These are phyloP conservation scores for Phyllotreta cruciferae DNA, from an alignment of 2,888 invertebrate genomes.

Conservation along the genomic window DNA sequence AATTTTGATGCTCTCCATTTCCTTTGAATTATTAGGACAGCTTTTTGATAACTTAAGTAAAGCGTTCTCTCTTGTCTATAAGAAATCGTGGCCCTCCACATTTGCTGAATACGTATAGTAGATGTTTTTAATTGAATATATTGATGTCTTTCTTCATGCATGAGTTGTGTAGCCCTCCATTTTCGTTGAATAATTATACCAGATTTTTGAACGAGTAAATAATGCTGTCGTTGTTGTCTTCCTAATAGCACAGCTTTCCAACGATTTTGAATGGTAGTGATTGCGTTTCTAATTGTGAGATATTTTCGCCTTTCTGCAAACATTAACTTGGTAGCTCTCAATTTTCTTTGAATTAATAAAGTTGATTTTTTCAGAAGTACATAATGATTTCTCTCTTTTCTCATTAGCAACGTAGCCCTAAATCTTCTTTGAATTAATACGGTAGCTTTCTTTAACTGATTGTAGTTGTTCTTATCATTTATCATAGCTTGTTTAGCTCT, in stretches of 20 bases:
- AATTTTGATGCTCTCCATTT: slow-evolving; percentile 50
- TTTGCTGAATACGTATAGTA: not conserved
- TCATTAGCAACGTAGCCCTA: slow-evolving; percentile 48
- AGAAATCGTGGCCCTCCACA: slow-evolving; percentile 28
- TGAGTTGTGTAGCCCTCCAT: slow-evolving; percentile 50
- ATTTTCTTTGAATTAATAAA: slow-evolving; percentile 30
- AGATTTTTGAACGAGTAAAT: slow-evolving; percentile 55
- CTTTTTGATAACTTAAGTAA: no score
- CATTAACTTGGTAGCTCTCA: slow-evolving; percentile 39
- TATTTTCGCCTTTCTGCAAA: slow-evolving; percentile 39
- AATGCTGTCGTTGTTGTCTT: slow-evolving; percentile 56
- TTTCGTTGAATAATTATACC: slow-evolving; percentile 59
- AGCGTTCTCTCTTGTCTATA: not conserved
- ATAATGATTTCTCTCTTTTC: slow-evolving; percentile 40
- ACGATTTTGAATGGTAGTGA: slow-evolving; percentile 22
- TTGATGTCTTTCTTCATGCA: slow-evolving; percentile 38
- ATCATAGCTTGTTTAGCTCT: slow-evolving; percentile 40
- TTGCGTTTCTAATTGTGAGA: slow-evolving; percentile 40
- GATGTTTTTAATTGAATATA: not conserved
- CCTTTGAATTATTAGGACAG: not conserved
- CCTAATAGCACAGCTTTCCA: slow-evolving; percentile 48
- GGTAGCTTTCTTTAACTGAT: slow-evolving; percentile 52
- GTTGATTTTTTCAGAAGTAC: slow-evolving; percentile 40
- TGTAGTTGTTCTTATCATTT: slow-evolving; percentile 40
- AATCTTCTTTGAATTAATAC: slow-evolving; percentile 56